phyloP scores from a whole-genome alignment of 2,113 vertebrate genomes.

The Melanotaenia duboulayi region DNA sequence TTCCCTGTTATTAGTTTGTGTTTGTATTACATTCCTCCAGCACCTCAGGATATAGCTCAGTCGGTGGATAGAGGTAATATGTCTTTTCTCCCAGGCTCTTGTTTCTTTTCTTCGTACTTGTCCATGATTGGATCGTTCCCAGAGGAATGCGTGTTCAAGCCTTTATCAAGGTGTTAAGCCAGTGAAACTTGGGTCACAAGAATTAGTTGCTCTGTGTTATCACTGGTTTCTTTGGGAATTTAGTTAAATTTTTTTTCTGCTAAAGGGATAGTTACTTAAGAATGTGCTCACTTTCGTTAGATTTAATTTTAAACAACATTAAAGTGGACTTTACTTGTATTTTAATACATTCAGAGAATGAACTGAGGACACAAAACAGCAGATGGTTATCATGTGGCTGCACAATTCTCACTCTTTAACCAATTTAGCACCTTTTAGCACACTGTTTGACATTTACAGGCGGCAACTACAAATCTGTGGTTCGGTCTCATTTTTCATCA shows the following conservation, averaged over 20 bases:
- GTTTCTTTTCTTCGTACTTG: slow-evolving; percentile 30
- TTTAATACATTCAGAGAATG: background rate
- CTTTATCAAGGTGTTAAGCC: slow-evolving; percentile 15
- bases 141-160: slow-evolving; percentile 27
- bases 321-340: background rate
- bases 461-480: background rate
- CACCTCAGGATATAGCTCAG: slow-evolving; percentile 28
- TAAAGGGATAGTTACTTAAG: background rate
- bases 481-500: background rate
- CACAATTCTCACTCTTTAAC: background rate
- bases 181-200: background rate
- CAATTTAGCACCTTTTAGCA: background rate
- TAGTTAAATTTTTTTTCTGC: background rate
- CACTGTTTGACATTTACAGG: background rate
- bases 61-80: slow-evolving; percentile 42
- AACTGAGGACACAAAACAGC: background rate
- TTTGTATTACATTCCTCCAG: slow-evolving; percentile 38
- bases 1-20: slow-evolving; percentile 55
- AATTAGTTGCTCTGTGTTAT: background rate
- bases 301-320: background rate
- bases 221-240: slow-evolving; percentile 5
- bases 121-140: slow-evolving; percentile 27
- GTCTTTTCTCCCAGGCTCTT: slow-evolving; percentile 30
- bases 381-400: background rate
- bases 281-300: background rate